Evolutionary conservation across 2,113 vertebrate species (phyloP).

Genomic region (Prietella phreatophila): DNA sequence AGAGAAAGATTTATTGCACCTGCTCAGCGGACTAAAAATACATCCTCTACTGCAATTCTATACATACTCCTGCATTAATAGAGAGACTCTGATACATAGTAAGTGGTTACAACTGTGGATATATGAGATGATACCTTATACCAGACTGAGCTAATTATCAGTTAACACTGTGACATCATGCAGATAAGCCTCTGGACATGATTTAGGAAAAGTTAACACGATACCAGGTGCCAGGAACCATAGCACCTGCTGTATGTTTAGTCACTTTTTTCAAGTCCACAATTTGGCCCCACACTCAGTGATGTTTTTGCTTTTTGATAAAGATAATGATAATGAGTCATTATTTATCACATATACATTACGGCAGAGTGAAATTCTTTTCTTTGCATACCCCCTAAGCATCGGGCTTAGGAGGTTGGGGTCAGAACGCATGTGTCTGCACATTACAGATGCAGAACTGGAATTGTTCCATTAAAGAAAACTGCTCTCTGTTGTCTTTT

Average conservation of each 20-base stretch:
- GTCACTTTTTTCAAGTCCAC: not conserved
- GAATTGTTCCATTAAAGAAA: constrained; percentile 56
- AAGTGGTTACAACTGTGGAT: constrained; percentile 54
- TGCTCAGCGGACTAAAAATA: constrained; percentile 57
- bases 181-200: constrained; percentile 3
- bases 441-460: constrained; percentile 37
- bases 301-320: not conserved
- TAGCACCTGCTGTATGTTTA: not conserved
- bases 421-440: not conserved
- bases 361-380: too few relatives aligned
- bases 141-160: constrained; percentile 50
- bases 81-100: constrained; percentile 44
- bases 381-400: too few relatives aligned
- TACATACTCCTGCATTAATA: constrained; percentile 51
- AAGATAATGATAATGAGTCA: too few relatives aligned
- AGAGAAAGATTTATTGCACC: constrained; percentile 56
- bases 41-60: constrained; percentile 42
- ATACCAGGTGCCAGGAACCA: not conserved
- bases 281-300: not conserved
- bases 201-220: constrained; percentile 28
- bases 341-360: too few relatives aligned
- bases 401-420: too few relatives aligned
- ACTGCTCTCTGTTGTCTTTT: constrained; percentile 37
- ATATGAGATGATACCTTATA: constrained; percentile 44
- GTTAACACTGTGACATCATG: constrained; percentile 48